phyloP scores from a whole-genome alignment of 2,797 vertebrate species.

The Pseudochirops corinnae region DNA sequence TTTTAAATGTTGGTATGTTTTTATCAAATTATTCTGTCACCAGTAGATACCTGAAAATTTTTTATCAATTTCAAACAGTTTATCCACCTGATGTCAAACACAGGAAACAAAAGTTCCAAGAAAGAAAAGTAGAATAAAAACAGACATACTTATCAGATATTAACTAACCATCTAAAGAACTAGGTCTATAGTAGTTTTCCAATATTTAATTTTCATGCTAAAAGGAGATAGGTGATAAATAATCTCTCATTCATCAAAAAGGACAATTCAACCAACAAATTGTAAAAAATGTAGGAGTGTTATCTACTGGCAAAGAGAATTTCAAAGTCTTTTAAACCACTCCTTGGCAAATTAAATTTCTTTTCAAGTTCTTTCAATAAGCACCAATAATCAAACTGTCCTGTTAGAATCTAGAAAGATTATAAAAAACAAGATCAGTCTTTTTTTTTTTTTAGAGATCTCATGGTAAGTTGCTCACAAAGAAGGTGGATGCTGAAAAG shows the following conservation, averaged over 20 bases:
- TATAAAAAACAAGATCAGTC: not conserved
- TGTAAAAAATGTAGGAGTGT: slow-evolving; percentile 39
- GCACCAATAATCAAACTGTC: slow-evolving; percentile 38
- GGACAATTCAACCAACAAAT: slow-evolving; percentile 25
- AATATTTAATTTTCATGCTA: not conserved
- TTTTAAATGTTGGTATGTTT: slow-evolving; percentile 54
- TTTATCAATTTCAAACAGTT: slow-evolving; percentile 10
- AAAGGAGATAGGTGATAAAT: slow-evolving; percentile 38
- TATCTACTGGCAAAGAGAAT: not conserved
- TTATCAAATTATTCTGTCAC: slow-evolving; percentile 45
- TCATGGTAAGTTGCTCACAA: slow-evolving; percentile 43
- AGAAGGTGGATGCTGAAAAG: slow-evolving; percentile 3
- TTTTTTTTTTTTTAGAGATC: slow-evolving; percentile 23
- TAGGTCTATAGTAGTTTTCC: slow-evolving; percentile 42
- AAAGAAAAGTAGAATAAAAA: slow-evolving; percentile 54
- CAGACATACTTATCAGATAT: slow-evolving; percentile 37
- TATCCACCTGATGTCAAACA: slow-evolving; percentile 23
- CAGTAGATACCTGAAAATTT: slow-evolving; percentile 39
- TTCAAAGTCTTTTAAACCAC: slow-evolving; percentile 37
- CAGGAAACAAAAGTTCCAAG: slow-evolving; percentile 24
- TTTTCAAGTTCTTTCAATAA: slow-evolving; percentile 46
- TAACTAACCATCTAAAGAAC: slow-evolving; percentile 49
- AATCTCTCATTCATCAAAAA: slow-evolving; percentile 16
- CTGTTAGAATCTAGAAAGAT: slow-evolving; percentile 1
- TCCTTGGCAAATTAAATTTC: slow-evolving; percentile 27